Conservation (phyloP, 2,888 invertebrate genomes). For the Boloria selene region DNA sequence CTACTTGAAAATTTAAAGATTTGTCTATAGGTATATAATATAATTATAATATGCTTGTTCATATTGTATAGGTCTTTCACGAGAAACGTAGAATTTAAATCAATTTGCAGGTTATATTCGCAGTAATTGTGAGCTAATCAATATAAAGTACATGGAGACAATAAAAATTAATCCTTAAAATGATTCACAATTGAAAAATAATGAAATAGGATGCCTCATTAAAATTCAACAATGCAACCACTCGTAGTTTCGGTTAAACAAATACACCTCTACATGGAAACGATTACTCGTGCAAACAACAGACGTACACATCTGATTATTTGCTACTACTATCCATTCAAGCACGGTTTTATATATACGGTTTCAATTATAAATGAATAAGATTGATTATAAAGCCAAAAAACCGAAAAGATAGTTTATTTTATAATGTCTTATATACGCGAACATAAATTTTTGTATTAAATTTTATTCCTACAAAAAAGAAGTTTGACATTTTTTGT, state of each 20-base stretch:
- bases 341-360: background rate
- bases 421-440: no score
- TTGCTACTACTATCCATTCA: background rate
- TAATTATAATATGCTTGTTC: no score
- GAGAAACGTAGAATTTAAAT: no score
- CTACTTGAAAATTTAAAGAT: no score
- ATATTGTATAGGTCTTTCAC: no score
- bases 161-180: slow-evolving; percentile 17
- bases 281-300: slow-evolving; percentile 32
- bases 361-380: background rate
- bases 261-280: slow-evolving; percentile 31
- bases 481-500: no score
- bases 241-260: slow-evolving; percentile 22
- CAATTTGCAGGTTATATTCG: no score
- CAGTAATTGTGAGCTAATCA: background rate
- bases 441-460: no score
- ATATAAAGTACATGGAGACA: background rate
- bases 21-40: no score
- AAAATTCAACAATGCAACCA: slow-evolving; percentile 27
- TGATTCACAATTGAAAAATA: slow-evolving; percentile 23
- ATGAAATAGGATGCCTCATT: slow-evolving; percentile 31
- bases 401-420: no score
- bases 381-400: no score
- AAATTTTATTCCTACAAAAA: no score
- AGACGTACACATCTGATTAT: slow-evolving; percentile 9